Evolutionary conservation across 2,113 vertebrate species (phyloP).

Genomic region (Abramis brama): DNA sequence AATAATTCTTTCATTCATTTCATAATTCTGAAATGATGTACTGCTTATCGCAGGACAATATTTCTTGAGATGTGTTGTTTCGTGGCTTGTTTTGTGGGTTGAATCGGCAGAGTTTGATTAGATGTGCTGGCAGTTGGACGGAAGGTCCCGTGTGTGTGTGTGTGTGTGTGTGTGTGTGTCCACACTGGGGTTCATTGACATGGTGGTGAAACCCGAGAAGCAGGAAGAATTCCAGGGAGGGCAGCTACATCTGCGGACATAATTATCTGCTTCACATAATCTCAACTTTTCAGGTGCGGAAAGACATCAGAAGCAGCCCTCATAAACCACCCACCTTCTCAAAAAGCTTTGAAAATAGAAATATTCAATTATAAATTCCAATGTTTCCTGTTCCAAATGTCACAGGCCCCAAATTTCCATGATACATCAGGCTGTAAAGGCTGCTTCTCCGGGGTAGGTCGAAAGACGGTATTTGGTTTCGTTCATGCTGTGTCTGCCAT

Average conservation of each 20-base stretch:
- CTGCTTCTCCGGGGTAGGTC: neutral
- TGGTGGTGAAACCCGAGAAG: conserved; percentile 73
- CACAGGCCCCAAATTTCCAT: conserved; percentile 14
- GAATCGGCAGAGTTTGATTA: neutral
- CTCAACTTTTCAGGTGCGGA: conserved; percentile 64
- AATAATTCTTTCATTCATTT: too few relatives aligned
- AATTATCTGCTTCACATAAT: conserved; percentile 74
- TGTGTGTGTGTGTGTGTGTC: conserved; percentile 32
- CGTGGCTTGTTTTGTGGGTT: too few relatives aligned
- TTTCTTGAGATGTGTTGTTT: neutral
- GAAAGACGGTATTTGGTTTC: conserved; percentile 41
- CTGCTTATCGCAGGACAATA: neutral
- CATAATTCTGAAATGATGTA: neutral
- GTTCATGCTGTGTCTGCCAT: conserved; percentile 36
- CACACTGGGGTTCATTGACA: conserved; percentile 61
- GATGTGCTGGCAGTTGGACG: conserved; percentile 12
- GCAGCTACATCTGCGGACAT: conserved; percentile 76
- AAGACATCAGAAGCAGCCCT: conserved; percentile 16
- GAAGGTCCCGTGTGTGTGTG: conserved; percentile 29
- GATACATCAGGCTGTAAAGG: conserved; percentile 4
- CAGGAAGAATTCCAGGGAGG: conserved; percentile 73
- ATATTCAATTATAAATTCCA: conserved; percentile 4
- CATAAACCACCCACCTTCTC: conserved; percentile 6
- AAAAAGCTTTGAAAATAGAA: conserved; percentile 8
- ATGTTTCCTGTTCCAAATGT: neutral